Evolutionary conservation across 2,113 vertebrate species (phyloP), one percentile per base, ranked within the genome.

Genomic region (Otocyon megalotis): DNA sequence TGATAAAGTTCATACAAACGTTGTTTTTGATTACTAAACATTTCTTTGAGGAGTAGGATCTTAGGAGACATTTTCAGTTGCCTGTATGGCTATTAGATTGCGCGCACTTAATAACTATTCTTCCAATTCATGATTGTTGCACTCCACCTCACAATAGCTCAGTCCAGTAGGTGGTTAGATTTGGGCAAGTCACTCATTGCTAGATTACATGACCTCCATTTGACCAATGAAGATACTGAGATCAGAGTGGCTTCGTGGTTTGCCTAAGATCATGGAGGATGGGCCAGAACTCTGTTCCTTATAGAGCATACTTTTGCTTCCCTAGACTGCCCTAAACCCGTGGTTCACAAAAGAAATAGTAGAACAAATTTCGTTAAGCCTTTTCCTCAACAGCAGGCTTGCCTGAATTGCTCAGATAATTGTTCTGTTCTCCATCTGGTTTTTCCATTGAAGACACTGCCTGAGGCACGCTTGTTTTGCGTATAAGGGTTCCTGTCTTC

Each of bases 351-450:
- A 96, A 76, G 82, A 92, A 83, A 74, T 24, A 62, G 67, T 14
- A 81, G 95, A 96, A 84, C 69, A 83, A 53, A 89, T 96, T 97
- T 96, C 87, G 77, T 87, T 48, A 58, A 93, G 94, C 69, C 62
- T 88, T 93, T 97, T 93, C 84, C 69, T 96, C 92, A 94, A 84
- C 97, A 98, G 97, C 97, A 96, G 98, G 98, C 95, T 81, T 93
- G 89, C 87, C 87, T 65, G 97, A 95, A 97, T 94, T 92, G 97
- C 87, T 97, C 84, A 69, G 95, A 96, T 94, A 97, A 97, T 95
- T 96, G 92, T 96, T 96, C 92, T 93, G 50, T 87, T 96, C 92
- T 96, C 97, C 98, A 98, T 96, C 97, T 98, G 97, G 82, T 92
- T 96, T 97, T 96, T 58, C 88, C 90, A 93, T 54, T 84, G 87